Conservation (phyloP, 2,888 invertebrate genomes). For the Brachypalpus laphriformis region DNA sequence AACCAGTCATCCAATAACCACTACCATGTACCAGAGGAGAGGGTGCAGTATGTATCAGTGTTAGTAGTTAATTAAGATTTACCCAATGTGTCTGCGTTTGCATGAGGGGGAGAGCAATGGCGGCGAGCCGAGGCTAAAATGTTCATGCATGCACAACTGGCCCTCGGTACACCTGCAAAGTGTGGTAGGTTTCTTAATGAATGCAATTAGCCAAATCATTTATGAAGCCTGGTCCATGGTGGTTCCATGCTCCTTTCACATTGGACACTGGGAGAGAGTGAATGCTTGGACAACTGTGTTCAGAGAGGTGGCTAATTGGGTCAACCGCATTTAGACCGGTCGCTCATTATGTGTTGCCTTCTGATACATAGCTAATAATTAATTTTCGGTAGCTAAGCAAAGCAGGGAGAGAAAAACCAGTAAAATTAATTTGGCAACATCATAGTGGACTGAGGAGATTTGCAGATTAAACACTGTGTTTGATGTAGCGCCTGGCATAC, state of each 20-base stretch:
- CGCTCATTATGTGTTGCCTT: constrained; percentile 46
- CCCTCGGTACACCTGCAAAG: constrained; percentile 42
- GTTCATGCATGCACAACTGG: constrained; percentile 47
- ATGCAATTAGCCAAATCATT: constrained; percentile 74
- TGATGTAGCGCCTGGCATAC: background rate
- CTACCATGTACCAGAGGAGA: constrained; percentile 15
- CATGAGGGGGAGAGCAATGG: too few relatives aligned
- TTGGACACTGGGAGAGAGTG: background rate
- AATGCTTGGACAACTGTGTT: constrained; percentile 35
- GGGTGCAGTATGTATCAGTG: constrained; percentile 35
- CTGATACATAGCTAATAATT: constrained; percentile 63
- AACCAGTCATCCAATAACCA: constrained; percentile 59
- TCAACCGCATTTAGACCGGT: constrained; percentile 56
- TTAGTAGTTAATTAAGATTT: constrained; percentile 71
- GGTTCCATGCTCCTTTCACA: background rate
- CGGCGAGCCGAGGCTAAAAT: constrained; percentile 20
- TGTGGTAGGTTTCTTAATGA: constrained; percentile 73
- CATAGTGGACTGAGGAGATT: background rate
- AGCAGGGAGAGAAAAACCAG: constrained; percentile 16
- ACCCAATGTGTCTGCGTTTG: constrained; percentile 50
- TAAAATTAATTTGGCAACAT: constrained; percentile 34
- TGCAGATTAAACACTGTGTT: background rate
- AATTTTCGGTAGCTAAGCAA: constrained; percentile 46
- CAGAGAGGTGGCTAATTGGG: constrained; percentile 59
- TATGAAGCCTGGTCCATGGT: constrained; percentile 56